Base-by-base conservation (phyloP, 1,140 invertebrate genomes). In the Heliconius hermathena region DNA sequence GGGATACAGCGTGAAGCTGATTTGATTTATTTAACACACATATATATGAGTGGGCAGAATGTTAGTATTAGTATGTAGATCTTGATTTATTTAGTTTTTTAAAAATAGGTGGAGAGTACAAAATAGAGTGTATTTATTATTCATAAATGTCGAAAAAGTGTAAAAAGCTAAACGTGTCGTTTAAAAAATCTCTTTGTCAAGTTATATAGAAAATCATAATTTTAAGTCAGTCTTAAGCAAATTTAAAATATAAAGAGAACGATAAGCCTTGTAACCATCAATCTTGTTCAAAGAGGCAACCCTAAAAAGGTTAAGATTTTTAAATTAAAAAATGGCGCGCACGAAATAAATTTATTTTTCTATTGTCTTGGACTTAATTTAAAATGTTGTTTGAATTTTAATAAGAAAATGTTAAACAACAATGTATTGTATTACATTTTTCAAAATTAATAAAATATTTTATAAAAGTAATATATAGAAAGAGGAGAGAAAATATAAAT, bases 331-430 rank as follows among this genome's bases (percentile, higher is more conserved):
- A 66, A 26, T 66, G 22, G 60, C 60, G 22, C 26, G 60, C 26
- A 16, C 26, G 26, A 66, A 29, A 66, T 29, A 29, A 66, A 66
- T 29, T 26, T 26, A 66, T 66, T 66, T 66, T 66, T 29, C 26
- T 66, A 26, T 66, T 66, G 60, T 29, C 13, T 66, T 5, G 9
- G 16, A 29, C 22, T 2, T 66, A 22, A 66, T 66, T 66, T 66
- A 26, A 66, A 66, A 26, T 66, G 20, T 60, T n/a, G 54, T 66
- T 76, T 78, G 80, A 66, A 66, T 66, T 29, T 66, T 66, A 60
- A 60, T 20, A 60, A 22, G 8, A 22, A 60, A 60, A 60, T 11
- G 8, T 60, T 22, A 16, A 46, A 46, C 13, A 46, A 46, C 41
- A 46, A 46, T 46, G 11, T 46, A 46, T 16, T 46, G 6, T 8